A percentile compares a stretch with the other conserved stretches of the same genome.
Evolutionary conservation across 1,140 invertebrate genomes (phyloP).

Genomic region (Zaprionus capensis): DNA sequence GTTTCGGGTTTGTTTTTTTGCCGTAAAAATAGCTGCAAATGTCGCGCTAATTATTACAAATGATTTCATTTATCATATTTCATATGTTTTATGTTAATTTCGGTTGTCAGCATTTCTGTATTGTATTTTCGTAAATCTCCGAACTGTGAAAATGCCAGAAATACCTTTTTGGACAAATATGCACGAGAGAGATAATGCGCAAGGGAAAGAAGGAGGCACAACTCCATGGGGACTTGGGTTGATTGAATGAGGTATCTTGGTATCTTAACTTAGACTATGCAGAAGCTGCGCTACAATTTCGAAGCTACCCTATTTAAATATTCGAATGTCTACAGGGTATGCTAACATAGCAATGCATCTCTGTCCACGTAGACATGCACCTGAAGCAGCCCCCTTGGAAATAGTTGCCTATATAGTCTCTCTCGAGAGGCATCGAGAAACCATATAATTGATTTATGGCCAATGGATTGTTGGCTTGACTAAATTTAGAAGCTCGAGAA

Average conservation of each 20-base stretch:
- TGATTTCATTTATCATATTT: slow-evolving; percentile 67
- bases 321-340: slow-evolving; percentile 9
- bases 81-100: slow-evolving; percentile 57
- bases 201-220: background rate
- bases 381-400: slow-evolving; percentile 47
- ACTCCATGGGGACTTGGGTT: background rate
- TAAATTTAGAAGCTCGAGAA: slow-evolving; percentile 68
- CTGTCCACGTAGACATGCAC: slow-evolving; percentile 41
- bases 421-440: slow-evolving; percentile 32
- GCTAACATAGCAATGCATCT: background rate
- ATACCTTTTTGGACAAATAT: slow-evolving; percentile 40
- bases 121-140: slow-evolving; percentile 53
- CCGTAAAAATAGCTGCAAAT: slow-evolving; percentile 62
- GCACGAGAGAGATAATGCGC: background rate
- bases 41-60: slow-evolving; percentile 79
- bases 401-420: slow-evolving; percentile 46
- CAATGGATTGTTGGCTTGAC: slow-evolving; percentile 68
- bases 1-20: slow-evolving; percentile 15
- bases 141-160: slow-evolving; percentile 62
- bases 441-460: slow-evolving; percentile 80
- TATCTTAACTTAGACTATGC: background rate
- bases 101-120: slow-evolving; percentile 44
- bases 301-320: background rate
- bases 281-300: background rate
- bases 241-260: background rate